These are phyloP conservation scores for Caenorhabditis zanzibari DNA, from an alignment of 2,888 invertebrate species.

Conservation along the genomic window DNA sequence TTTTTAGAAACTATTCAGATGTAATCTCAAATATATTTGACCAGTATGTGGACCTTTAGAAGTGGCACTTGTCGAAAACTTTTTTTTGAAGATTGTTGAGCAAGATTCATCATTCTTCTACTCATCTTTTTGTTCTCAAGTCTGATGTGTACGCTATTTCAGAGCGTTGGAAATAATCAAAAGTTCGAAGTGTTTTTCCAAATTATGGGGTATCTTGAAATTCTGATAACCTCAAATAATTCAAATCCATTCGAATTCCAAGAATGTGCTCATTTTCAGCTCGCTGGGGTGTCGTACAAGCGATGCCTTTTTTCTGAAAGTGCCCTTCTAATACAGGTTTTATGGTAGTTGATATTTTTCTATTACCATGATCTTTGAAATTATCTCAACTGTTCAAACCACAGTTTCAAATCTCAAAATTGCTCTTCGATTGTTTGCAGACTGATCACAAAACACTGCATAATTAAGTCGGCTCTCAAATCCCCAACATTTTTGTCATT, in stretches of 20 bases:
- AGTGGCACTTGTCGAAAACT: conserved; percentile 51
- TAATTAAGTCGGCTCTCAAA: not conserved
- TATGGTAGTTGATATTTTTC: no score
- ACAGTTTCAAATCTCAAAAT: not conserved
- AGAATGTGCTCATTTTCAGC: no score
- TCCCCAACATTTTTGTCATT: not conserved
- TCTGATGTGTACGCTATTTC: conserved; percentile 24
- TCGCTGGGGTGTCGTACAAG: no score
- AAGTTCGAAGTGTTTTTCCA: conserved; percentile 1
- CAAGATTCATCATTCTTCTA: conserved; percentile 55
- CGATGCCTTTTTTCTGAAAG: no score
- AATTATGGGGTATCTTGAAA: no score
- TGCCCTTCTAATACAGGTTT: no score
- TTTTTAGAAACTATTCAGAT: not conserved
- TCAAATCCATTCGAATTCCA: no score
- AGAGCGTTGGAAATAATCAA: not conserved
- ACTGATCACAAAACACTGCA: no score
- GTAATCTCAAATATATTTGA: conserved; percentile 36
- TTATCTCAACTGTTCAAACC: not conserved
- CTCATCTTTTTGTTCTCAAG: conserved; percentile 21
- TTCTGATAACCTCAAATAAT: no score
- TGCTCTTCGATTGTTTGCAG: no score
- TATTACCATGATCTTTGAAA: no score
- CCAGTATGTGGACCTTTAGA: conserved; percentile 51
- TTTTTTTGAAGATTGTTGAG: conserved; percentile 57